Evolutionary conservation across 2,888 invertebrate genomes (phyloP).

Genomic region (Calameuta filiformis): DNA sequence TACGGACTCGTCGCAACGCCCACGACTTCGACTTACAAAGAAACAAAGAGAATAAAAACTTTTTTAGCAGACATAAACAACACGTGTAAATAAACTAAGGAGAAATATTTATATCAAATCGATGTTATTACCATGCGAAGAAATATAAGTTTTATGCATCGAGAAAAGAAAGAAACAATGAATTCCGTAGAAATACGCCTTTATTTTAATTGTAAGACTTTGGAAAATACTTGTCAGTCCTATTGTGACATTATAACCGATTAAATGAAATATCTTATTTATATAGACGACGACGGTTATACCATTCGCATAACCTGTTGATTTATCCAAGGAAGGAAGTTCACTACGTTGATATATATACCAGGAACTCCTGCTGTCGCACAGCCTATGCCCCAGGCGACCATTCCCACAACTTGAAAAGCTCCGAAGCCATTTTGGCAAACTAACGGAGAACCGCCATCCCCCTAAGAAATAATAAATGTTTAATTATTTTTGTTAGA

Average conservation of each 20-base stretch:
- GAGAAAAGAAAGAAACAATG: background rate
- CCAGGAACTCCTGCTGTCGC: slow-evolving; percentile 78
- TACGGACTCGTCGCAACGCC: background rate
- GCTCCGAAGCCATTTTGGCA: slow-evolving; percentile 70
- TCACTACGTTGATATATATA: slow-evolving; percentile 81
- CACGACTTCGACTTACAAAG: background rate
- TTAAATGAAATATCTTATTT: background rate
- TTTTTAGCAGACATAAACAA: background rate
- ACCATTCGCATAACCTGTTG: background rate
- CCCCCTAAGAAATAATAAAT: slow-evolving; percentile 70
- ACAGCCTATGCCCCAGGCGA: slow-evolving; percentile 81
- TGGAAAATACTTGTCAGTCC: background rate
- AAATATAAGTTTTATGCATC: slow-evolving; percentile 47
- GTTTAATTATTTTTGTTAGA: background rate
- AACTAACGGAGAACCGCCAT: slow-evolving; percentile 79
- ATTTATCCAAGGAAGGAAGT: slow-evolving; percentile 74
- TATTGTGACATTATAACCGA: background rate
- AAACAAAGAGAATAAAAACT: background rate
- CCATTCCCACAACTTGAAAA: slow-evolving; percentile 76
- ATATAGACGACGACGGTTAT: background rate
- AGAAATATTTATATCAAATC: slow-evolving; percentile 43
- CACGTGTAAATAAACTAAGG: slow-evolving; percentile 19
- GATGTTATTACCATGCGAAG: slow-evolving; percentile 14
- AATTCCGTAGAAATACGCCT: background rate
- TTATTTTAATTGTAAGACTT: background rate